These are phyloP conservation scores for Drosophila setosimentum DNA, from an alignment of 2,888 invertebrate genomes.

Conservation along the genomic window DNA sequence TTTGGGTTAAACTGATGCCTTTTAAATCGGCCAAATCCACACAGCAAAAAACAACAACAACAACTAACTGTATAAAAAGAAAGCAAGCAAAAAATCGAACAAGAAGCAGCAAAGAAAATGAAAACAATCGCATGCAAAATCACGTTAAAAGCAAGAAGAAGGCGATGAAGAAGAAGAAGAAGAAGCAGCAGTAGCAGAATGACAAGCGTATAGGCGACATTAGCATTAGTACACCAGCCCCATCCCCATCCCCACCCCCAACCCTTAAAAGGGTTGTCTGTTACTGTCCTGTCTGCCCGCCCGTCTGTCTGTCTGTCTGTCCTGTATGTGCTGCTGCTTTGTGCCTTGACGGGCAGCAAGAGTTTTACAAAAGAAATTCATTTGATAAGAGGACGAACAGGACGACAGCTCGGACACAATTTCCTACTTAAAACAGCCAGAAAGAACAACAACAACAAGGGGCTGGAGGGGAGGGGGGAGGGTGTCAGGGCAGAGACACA, in stretches of 20 bases:
- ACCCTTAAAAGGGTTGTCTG: slow-evolving; percentile 74
- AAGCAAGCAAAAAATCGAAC: slow-evolving; percentile 1
- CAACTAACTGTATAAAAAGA: slow-evolving; percentile 1
- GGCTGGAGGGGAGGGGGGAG: not conserved
- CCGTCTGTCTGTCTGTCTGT: not conserved
- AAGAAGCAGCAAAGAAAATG: slow-evolving; percentile 15
- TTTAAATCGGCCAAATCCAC: slow-evolving; percentile 41
- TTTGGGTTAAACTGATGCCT: slow-evolving; percentile 68
- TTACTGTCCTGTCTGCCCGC: slow-evolving; percentile 41
- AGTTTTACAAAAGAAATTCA: slow-evolving; percentile 74
- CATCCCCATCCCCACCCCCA: slow-evolving; percentile 2
- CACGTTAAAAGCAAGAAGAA: slow-evolving; percentile 47
- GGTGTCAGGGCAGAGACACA: slow-evolving; percentile 12
- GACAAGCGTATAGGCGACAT: slow-evolving; percentile 66
- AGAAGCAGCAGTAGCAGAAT: slow-evolving; percentile 14
- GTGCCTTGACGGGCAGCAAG: slow-evolving; percentile 58
- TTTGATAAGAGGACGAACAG: slow-evolving; percentile 59
- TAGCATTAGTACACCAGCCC: slow-evolving; percentile 54
- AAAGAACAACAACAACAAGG: slow-evolving; percentile 30
- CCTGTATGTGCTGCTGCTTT: slow-evolving; percentile 42
- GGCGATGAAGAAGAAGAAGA: slow-evolving; percentile 16
- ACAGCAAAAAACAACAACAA: slow-evolving; percentile 8
- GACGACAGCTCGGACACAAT: slow-evolving; percentile 75
- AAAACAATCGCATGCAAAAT: slow-evolving; percentile 63
- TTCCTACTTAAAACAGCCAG: slow-evolving; percentile 76